Conservation (phyloP, 2,888 invertebrate species). For the Callyntrura guangdongensis region DNA sequence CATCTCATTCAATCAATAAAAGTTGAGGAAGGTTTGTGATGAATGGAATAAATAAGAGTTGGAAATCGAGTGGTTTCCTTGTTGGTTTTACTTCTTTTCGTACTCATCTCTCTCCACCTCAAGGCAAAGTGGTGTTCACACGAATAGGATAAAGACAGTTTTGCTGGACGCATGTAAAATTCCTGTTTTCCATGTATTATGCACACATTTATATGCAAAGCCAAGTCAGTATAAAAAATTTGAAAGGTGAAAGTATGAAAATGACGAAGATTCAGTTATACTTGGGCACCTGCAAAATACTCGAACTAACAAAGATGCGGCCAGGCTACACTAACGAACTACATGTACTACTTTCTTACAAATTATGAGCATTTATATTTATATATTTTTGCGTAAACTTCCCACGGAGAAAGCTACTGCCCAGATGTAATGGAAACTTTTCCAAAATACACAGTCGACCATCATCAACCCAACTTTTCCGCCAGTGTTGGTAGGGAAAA, state of each 20-base stretch:
- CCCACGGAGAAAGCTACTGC: background rate
- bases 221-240: background rate
- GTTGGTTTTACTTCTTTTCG: constrained; percentile 56
- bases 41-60: constrained; percentile 72
- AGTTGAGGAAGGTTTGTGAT: constrained; percentile 71
- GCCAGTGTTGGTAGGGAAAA: background rate
- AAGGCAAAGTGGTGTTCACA: constrained; percentile 35
- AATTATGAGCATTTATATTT: background rate
- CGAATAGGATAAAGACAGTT: background rate
- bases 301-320: too few relatives aligned
- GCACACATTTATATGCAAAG: background rate
- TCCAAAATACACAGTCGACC: too few relatives aligned
- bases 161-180: background rate
- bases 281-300: background rate
- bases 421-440: too few relatives aligned
- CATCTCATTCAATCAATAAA: constrained; percentile 69
- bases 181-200: constrained; percentile 8
- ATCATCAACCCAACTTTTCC: background rate
- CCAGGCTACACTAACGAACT: too few relatives aligned
- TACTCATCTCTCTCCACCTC: constrained; percentile 18
- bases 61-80: constrained; percentile 66
- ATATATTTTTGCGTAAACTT: background rate
- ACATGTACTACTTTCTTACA: too few relatives aligned
- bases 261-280: background rate
- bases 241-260: constrained; percentile 9